These are phyloP conservation scores for Halichoeres trimaculatus DNA, from an alignment of 2,113 vertebrate species.

Conservation along the genomic window DNA sequence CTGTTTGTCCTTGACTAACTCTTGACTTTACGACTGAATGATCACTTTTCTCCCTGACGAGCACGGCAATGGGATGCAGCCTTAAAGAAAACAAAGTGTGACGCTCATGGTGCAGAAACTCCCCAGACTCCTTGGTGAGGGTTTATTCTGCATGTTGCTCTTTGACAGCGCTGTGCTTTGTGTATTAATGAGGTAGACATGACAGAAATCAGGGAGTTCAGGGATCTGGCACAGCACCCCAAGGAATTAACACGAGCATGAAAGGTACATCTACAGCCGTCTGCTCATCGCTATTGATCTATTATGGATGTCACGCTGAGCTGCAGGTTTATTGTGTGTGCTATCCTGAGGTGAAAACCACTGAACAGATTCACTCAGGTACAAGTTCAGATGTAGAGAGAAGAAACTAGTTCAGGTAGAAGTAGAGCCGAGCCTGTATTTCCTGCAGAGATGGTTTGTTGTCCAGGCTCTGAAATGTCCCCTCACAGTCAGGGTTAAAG, in stretches of 20 bases:
- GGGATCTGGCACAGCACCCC: slow-evolving; percentile 60
- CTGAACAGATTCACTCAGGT: neutral
- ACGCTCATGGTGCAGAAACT: slow-evolving; percentile 17
- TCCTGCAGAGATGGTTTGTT: too few species aligned
- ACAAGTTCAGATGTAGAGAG: too few species aligned
- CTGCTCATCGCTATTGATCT: slow-evolving; percentile 66
- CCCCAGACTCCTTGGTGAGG: slow-evolving; percentile 23
- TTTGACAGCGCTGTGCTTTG: slow-evolving; percentile 56
- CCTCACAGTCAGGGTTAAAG: too few species aligned
- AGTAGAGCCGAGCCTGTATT: too few species aligned
- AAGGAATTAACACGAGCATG: slow-evolving; percentile 66
- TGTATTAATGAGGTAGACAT: slow-evolving; percentile 65
- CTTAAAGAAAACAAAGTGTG: slow-evolving; percentile 21
- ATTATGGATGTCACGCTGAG: slow-evolving; percentile 63
- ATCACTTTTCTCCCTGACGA: slow-evolving; percentile 1
- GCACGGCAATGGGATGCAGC: slow-evolving; percentile 8
- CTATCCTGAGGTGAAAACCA: neutral
- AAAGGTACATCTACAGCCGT: slow-evolving; percentile 67
- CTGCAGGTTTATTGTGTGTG: slow-evolving; percentile 3
- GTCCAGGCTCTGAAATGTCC: too few species aligned
- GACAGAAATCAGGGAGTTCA: slow-evolving; percentile 39
- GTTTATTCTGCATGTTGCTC: slow-evolving; percentile 33
- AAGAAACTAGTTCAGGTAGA: too few species aligned
- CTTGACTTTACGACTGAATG: neutral
- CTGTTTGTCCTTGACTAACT: slow-evolving; percentile 21